These are phyloP conservation scores for Propithecus deckenii DNA, from an alignment of 2,797 vertebrate species.

Conservation along the genomic window DNA sequence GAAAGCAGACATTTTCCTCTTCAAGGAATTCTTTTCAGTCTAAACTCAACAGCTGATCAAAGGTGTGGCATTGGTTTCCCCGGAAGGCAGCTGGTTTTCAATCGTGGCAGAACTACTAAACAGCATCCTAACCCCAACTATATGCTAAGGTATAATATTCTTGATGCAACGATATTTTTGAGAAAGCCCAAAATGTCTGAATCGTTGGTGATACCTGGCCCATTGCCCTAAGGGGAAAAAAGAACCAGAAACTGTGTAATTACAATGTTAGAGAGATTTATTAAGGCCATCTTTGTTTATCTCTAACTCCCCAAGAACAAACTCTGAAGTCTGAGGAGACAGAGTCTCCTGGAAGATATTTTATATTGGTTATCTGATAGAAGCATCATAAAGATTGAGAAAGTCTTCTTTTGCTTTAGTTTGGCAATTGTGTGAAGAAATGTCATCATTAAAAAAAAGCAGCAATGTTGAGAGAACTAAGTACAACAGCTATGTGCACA, in stretches of 20 bases:
- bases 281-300: constrained; percentile 76
- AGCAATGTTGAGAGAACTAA: constrained; percentile 70
- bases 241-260: constrained; percentile 72
- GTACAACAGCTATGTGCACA: constrained; percentile 68
- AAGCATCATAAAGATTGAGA: constrained; percentile 73
- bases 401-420: constrained; percentile 75
- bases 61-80: background rate
- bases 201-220: constrained; percentile 62
- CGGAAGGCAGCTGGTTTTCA: background rate
- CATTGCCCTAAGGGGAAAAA: constrained; percentile 59
- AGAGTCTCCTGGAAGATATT: constrained; percentile 74
- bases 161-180: constrained; percentile 65
- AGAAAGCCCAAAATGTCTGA: constrained; percentile 72
- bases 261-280: constrained; percentile 71
- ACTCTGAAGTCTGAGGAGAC: constrained; percentile 75
- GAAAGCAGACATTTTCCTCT: constrained; percentile 31
- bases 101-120: background rate
- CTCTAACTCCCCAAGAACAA: constrained; percentile 73
- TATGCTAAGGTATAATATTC: constrained; percentile 41
- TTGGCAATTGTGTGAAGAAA: constrained; percentile 77
- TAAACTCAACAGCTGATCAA: background rate
- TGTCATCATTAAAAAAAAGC: constrained; percentile 50
- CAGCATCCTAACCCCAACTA: constrained; percentile 40
- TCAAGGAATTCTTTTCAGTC: background rate
- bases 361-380: constrained; percentile 79